Percentiles rank a stretch among this genome's conserved stretches.
Conservation (phyloP, 2,113 vertebrate species). For the Sigmodon hispidus region DNA sequence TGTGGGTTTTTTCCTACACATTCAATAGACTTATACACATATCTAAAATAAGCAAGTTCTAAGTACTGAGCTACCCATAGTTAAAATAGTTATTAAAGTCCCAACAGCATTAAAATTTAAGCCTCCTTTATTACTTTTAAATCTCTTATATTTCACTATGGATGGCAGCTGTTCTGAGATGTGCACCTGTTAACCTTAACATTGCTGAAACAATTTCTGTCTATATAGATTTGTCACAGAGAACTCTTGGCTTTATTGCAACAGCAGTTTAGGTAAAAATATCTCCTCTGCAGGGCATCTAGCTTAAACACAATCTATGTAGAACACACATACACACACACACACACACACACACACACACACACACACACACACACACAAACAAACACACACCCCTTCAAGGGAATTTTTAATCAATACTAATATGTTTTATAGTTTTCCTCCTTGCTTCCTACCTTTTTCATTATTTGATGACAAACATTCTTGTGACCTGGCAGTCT, state of each 20-base stretch:
- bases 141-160: slow-evolving; percentile 86
- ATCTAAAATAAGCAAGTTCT: slow-evolving; percentile 84
- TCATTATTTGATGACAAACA: slow-evolving; percentile 55
- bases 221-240: slow-evolving; percentile 47
- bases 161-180: slow-evolving; percentile 87
- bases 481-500: slow-evolving; percentile 40
- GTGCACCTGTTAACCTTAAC: slow-evolving; percentile 84
- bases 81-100: slow-evolving; percentile 89
- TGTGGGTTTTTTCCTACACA: slow-evolving; percentile 73
- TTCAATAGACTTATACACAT: slow-evolving; percentile 83
- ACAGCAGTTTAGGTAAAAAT: not conserved
- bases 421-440: slow-evolving; percentile 56
- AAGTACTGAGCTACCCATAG: slow-evolving; percentile 86
- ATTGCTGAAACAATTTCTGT: slow-evolving; percentile 81
- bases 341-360: not conserved
- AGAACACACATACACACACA: slow-evolving; percentile 13
- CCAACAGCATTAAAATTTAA: slow-evolving; percentile 89
- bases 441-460: slow-evolving; percentile 6
- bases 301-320: not conserved
- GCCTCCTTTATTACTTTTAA: slow-evolving; percentile 88
- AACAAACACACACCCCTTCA: not conserved
- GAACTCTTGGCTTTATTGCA: slow-evolving; percentile 21
- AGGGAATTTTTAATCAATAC: slow-evolving; percentile 55
- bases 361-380: not conserved
- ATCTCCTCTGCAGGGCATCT: not conserved